Conservation (phyloP, 2,113 vertebrate genomes). For the Callipepla squamata region DNA sequence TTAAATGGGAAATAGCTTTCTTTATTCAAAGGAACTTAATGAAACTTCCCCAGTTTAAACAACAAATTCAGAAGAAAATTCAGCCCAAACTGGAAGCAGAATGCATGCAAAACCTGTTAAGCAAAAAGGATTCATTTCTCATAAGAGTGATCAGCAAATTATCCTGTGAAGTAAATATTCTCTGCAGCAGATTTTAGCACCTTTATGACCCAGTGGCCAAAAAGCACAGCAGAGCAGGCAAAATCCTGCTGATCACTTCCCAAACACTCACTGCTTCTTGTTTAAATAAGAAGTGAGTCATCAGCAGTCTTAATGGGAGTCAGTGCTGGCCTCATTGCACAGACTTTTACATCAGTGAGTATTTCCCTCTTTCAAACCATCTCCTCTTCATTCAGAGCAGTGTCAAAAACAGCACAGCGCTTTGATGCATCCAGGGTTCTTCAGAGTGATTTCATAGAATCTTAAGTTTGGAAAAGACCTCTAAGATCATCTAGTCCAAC, state of each 20-base stretch:
- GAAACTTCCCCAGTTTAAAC: neutral
- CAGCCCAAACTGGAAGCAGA: neutral
- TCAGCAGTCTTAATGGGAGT: neutral
- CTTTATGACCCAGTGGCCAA: neutral
- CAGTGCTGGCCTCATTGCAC: neutral
- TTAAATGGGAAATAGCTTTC: neutral
- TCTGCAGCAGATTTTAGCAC: conserved; percentile 9
- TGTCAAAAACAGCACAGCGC: neutral
- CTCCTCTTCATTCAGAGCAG: neutral
- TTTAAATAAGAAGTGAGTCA: conserved; percentile 25
- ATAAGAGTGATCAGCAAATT: neutral
- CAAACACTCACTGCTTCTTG: neutral
- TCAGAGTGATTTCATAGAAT: neutral
- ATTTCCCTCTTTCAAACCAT: neutral
- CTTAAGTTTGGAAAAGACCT: no score
- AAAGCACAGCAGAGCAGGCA: neutral
- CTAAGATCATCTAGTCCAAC: no score
- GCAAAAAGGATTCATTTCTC: neutral
- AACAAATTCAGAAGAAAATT: neutral
- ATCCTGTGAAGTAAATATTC: neutral
- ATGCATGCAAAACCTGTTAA: neutral
- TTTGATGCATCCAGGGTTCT: neutral
- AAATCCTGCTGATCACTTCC: neutral
- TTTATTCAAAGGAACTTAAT: neutral
- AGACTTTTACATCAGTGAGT: neutral